These are phyloP conservation scores for Notarius lentiginosus DNA, from an alignment of 2,113 vertebrate species.

Conservation along the genomic window DNA sequence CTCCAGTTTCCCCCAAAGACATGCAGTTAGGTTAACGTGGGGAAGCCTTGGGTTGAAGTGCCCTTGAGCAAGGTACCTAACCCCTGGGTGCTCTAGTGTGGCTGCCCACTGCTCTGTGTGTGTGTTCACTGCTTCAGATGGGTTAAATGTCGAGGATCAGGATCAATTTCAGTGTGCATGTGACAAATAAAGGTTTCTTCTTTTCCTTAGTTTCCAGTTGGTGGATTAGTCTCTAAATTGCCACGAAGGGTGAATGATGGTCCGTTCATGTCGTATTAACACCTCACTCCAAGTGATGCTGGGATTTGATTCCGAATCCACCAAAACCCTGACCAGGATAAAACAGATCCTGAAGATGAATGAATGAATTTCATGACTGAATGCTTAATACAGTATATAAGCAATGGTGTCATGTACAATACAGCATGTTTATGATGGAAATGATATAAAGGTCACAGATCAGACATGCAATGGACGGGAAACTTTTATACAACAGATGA, in stretches of 20 bases:
- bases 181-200: too few species aligned
- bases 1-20: too few species aligned
- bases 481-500: neutral
- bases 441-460: neutral
- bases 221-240: neutral
- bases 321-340: neutral
- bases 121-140: too few species aligned
- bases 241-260: neutral
- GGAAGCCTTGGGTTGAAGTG: too few species aligned
- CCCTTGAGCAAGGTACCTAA: too few species aligned
- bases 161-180: too few species aligned
- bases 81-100: too few species aligned
- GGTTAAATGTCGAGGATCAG: too few species aligned
- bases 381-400: neutral
- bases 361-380: neutral
- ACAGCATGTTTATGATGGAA: neutral
- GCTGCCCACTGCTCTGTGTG: too few species aligned
- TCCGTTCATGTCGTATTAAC: neutral
- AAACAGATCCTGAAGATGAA: neutral
- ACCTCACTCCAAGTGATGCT: neutral
- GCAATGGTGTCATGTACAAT: neutral
- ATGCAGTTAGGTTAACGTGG: too few species aligned
- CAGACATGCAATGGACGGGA: neutral
- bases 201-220: neutral
- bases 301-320: neutral